Conservation (phyloP, 2,888 invertebrate genomes). For the Monochamus alternatus region DNA sequence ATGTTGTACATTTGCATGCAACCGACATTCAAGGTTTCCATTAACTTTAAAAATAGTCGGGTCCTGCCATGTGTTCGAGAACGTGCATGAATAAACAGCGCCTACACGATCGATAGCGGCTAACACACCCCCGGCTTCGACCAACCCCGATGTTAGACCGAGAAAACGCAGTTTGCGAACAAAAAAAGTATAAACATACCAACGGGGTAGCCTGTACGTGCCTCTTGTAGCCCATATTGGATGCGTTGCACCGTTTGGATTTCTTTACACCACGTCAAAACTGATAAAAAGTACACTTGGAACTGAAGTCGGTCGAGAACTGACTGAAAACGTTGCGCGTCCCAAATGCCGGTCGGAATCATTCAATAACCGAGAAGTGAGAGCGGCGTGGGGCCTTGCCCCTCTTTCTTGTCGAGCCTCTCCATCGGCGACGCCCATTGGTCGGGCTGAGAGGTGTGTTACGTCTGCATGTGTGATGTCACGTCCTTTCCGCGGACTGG, state of each 20-base stretch:
- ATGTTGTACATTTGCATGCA: background rate
- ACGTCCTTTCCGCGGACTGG: constrained; percentile 27
- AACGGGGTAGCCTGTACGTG: constrained; percentile 49
- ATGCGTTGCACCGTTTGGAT: background rate
- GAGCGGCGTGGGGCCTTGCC: constrained; percentile 20
- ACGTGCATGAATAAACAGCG: background rate
- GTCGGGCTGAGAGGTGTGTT: constrained; percentile 42
- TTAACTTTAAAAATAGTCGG: constrained; percentile 11
- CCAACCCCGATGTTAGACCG: constrained; percentile 16
- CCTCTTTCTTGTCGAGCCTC: constrained; percentile 32
- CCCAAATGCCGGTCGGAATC: constrained; percentile 22
- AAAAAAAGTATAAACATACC: constrained; percentile 41
- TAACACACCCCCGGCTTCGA: constrained; percentile 27
- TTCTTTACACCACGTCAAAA: constrained; percentile 13
- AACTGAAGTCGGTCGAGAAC: constrained; percentile 1
- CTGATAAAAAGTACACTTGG: constrained; percentile 6
- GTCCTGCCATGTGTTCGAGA: constrained; percentile 26
- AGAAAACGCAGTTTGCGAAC: background rate
- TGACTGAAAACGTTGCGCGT: constrained; percentile 15
- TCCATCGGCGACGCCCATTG: constrained; percentile 33
- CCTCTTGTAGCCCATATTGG: constrained; percentile 51
- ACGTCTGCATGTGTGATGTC: constrained; percentile 40
- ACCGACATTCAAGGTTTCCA: constrained; percentile 15
- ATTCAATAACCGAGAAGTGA: constrained; percentile 36
- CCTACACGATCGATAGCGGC: constrained; percentile 13